A percentile compares a stretch with the other conserved stretches of the same genome.
These are phyloP conservation scores for Drosophila cardini DNA, from an alignment of 1,140 invertebrate species.

Conservation along the genomic window DNA sequence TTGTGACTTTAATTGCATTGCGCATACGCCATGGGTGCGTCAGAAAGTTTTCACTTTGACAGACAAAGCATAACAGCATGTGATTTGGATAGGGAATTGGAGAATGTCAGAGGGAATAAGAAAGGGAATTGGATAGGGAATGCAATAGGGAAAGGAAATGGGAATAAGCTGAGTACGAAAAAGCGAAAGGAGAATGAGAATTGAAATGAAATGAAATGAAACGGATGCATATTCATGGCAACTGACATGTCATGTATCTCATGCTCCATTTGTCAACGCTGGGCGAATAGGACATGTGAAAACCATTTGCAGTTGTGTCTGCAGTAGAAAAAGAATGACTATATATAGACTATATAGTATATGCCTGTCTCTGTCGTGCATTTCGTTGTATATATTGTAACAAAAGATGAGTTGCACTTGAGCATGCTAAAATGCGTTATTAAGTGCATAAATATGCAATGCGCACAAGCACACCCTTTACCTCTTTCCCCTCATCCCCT, in stretches of 20 bases:
- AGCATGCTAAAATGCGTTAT: slow-evolving; percentile 83
- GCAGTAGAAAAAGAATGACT: neutral
- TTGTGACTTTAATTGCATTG: slow-evolving; percentile 32
- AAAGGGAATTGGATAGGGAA: neutral
- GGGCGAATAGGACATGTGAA: slow-evolving; percentile 37
- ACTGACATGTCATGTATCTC: slow-evolving; percentile 54
- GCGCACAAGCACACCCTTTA: slow-evolving; percentile 46
- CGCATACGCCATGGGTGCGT: slow-evolving; percentile 47
- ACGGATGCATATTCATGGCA: slow-evolving; percentile 54
- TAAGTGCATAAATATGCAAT: slow-evolving; percentile 83
- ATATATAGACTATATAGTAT: neutral
- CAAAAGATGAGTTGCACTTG: slow-evolving; percentile 82
- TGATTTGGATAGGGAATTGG: slow-evolving; percentile 39
- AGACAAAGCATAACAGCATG: slow-evolving; percentile 36
- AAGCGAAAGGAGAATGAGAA: slow-evolving; percentile 3
- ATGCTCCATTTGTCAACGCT: slow-evolving; percentile 75
- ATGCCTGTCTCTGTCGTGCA: slow-evolving; percentile 31
- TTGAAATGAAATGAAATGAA: neutral
- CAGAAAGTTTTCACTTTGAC: slow-evolving; percentile 43
- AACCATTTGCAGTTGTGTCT: slow-evolving; percentile 56
- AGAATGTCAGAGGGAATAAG: neutral
- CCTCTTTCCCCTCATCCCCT: slow-evolving; percentile 5
- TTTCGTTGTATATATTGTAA: slow-evolving; percentile 48
- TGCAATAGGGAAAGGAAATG: neutral
- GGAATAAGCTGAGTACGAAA: neutral